A percentile compares a stretch with the other conserved stretches of the same genome.
Evolutionary conservation across 2,113 vertebrate species (phyloP).

Genomic region (Labeo rohita): DNA sequence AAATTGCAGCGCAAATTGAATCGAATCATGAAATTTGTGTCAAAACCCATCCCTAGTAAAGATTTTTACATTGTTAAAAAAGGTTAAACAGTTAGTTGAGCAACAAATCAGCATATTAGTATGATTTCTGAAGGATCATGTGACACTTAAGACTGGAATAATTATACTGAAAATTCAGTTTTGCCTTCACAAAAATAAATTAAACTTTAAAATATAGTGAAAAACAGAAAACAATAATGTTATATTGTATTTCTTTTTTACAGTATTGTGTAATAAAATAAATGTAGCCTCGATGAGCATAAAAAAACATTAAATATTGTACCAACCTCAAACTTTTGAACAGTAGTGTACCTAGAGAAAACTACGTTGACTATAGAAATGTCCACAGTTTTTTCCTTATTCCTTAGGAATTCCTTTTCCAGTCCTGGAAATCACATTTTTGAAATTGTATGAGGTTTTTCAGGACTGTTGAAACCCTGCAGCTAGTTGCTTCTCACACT

Average conservation of each 20-base stretch:
- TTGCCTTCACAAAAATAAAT: neutral
- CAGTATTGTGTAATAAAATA: neutral
- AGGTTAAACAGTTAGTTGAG: neutral
- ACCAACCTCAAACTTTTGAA: neutral
- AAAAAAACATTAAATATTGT: neutral
- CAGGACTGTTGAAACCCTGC: neutral
- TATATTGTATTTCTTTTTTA: no score
- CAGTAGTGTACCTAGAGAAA: neutral
- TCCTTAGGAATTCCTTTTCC: neutral
- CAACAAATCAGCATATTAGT: neutral
- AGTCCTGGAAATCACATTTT: neutral
- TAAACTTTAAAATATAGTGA: neutral
- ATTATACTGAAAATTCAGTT: neutral
- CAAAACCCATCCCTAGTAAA: neutral
- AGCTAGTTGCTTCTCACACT: neutral
- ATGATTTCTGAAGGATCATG: neutral
- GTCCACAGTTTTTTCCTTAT: neutral
- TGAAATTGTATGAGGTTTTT: no score
- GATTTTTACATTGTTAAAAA: neutral
- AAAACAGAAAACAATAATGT: neutral
- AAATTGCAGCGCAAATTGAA: no score
- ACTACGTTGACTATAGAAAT: neutral
- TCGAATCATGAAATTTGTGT: no score
- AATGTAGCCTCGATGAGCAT: neutral
- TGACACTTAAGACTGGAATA: neutral